Evolutionary conservation across 2,113 vertebrate genomes (phyloP), one percentile per base, ranked within the genome.

Genomic region (Opisthocomus hoazin): DNA sequence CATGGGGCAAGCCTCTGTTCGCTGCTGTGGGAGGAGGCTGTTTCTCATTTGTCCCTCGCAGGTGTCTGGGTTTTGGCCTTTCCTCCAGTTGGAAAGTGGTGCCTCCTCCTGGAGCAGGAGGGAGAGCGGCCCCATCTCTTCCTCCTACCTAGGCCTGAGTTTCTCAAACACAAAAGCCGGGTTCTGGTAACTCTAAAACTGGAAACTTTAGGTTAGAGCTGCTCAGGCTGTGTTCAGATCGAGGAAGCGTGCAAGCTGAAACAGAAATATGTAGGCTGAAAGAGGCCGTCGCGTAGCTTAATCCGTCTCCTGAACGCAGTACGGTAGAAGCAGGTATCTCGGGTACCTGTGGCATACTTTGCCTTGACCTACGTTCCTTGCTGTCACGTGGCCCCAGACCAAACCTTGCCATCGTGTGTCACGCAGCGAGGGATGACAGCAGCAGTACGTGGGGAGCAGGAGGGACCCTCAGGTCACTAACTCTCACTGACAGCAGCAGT

Each of bases 81-180:
- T 69, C 13, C 39, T 84, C 29, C 34, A 63, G 26, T 43, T 94
- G 68, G 23, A 70, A 78, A 46, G 57, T 5, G 0, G 3, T 60
- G 23, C 56, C 21, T 34, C 29, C 43, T n/a, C 48, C 60, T 57
- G 61, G 20, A 89, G 45, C 51, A 34, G 18, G 39, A 57, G 64
- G 63, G 39, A 48, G 54, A 85, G 32, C 53, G 76, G 48, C 30
- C 34, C 34, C 6, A 2, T 29, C 51, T 82, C 41, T 83, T 54
- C 3, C 19, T 1, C 2, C 4, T 32, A 7, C 24, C 15, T 48
- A 9, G 14, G 4, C 3, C 60, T 37, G 50, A 73, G 17, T 39
- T 50, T 50, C 63, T 69, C 48, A 66, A 14, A 45, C 26, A 37
- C 0, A 0, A 41, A 86, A 84, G 16, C 17, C 0, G 0, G 13